These are phyloP conservation scores for Automeris io DNA, from an alignment of 2,888 invertebrate genomes.

Conservation along the genomic window DNA sequence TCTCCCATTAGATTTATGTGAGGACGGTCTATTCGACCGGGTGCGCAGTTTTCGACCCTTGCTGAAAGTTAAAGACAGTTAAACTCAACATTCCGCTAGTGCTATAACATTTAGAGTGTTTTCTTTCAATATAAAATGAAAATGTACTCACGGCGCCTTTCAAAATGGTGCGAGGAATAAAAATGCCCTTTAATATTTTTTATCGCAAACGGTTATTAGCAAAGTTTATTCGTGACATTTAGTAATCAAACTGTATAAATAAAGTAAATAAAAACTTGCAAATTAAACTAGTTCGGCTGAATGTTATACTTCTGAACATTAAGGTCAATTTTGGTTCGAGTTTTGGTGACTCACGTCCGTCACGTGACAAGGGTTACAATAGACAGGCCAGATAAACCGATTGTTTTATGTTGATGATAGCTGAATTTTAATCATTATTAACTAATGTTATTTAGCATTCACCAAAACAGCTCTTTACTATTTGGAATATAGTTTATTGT, in stretches of 20 bases:
- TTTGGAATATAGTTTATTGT: too few species aligned
- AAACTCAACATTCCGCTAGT: slow-evolving; percentile 21
- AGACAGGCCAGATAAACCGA: slow-evolving; percentile 5
- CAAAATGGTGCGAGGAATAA: slow-evolving; percentile 10
- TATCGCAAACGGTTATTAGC: slow-evolving; percentile 7
- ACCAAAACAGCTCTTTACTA: too few species aligned
- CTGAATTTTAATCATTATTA: slow-evolving; percentile 3
- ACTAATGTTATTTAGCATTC: too few species aligned
- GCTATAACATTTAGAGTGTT: slow-evolving; percentile 25
- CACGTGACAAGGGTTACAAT: slow-evolving; percentile 8
- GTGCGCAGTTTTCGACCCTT: slow-evolving; percentile 28
- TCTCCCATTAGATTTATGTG: slow-evolving; percentile 35
- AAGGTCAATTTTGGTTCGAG: slow-evolving; percentile 6
- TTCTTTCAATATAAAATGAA: slow-evolving; percentile 23
- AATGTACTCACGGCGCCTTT: slow-evolving; percentile 14
- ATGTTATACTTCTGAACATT: slow-evolving; percentile 6
- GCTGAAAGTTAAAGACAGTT: slow-evolving; percentile 34
- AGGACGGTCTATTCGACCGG: slow-evolving; percentile 25
- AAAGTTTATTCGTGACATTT: too few species aligned
- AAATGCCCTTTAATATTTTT: slow-evolving; percentile 10
- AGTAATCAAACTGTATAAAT: background rate
- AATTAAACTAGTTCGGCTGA: slow-evolving; percentile 6
- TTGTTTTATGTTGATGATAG: slow-evolving; percentile 6
- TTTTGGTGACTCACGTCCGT: slow-evolving; percentile 5
- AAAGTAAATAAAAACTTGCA: slow-evolving; percentile 5